These are phyloP conservation scores for Aricia artaxerxes DNA, from an alignment of 2,888 invertebrate genomes.

Conservation along the genomic window DNA sequence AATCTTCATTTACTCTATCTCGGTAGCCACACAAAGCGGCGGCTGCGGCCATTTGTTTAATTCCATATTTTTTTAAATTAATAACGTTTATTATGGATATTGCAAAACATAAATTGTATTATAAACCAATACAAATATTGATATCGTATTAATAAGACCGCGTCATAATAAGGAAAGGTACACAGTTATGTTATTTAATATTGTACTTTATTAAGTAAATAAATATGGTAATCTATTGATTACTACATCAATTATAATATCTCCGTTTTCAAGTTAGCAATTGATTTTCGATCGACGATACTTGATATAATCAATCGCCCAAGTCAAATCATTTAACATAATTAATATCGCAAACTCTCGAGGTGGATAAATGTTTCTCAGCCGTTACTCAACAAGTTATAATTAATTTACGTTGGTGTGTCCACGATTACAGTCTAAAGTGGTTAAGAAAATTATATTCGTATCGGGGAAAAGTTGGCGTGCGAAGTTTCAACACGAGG, in stretches of 20 bases:
- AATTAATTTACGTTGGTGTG: slow-evolving; percentile 28
- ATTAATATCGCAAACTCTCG: slow-evolving; percentile 2
- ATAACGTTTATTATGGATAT: too few relatives aligned
- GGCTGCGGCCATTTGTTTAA: too few relatives aligned
- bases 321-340: slow-evolving; percentile 4
- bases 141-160: too few relatives aligned
- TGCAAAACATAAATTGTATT: too few relatives aligned
- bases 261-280: neutral
- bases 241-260: neutral
- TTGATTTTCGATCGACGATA: neutral
- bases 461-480: slow-evolving; percentile 4
- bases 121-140: too few relatives aligned
- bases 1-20: too few relatives aligned
- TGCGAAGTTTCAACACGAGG: slow-evolving; percentile 17
- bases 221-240: neutral
- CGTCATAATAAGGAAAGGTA: too few relatives aligned
- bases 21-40: too few relatives aligned
- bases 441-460: slow-evolving; percentile 28
- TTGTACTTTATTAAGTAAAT: neutral
- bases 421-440: slow-evolving; percentile 25
- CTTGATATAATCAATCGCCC: neutral
- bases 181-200: neutral
- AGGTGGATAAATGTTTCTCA: neutral
- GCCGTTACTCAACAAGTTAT: slow-evolving; percentile 21
- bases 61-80: too few relatives aligned